phyloP scores from a whole-genome alignment of 2,888 invertebrate species.

The Hirtodrosophila confusa region DNA sequence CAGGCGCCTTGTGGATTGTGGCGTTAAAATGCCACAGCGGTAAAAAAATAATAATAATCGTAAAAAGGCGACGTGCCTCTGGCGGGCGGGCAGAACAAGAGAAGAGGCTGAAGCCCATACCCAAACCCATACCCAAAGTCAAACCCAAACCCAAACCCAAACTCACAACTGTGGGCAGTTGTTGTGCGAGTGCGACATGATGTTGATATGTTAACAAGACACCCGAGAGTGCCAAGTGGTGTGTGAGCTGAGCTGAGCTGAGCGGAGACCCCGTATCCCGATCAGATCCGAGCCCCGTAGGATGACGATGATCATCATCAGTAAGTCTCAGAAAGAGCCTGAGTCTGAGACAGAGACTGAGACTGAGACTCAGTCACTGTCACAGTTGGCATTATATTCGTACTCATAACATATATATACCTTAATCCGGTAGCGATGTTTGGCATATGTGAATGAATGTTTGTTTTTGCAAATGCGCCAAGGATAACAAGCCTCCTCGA shows the following conservation, averaged over 20 bases:
- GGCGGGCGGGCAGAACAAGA: conserved; percentile 1
- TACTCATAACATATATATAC: conserved; percentile 11
- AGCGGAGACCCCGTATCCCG: background rate
- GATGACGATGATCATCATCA: conserved; percentile 20
- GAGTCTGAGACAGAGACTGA: too few species aligned
- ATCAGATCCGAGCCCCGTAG: background rate
- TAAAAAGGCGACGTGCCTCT: conserved; percentile 61
- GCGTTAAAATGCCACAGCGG: conserved; percentile 72
- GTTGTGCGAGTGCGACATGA: conserved; percentile 77
- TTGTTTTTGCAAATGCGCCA: conserved; percentile 69
- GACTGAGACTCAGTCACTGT: conserved; percentile 49
- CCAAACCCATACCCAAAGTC: conserved; percentile 44
- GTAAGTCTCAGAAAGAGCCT: conserved; percentile 32
- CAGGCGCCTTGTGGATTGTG: conserved; percentile 70
- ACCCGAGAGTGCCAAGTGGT: conserved; percentile 80
- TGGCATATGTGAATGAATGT: conserved; percentile 75
- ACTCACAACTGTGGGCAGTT: conserved; percentile 47
- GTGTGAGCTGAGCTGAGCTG: conserved; percentile 43
- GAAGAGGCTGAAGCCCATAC: conserved; percentile 17
- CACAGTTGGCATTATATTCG: conserved; percentile 71
- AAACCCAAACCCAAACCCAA: conserved; percentile 24
- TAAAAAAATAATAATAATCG: conserved; percentile 74
- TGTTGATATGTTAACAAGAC: conserved; percentile 81
- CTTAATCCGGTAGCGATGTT: conserved; percentile 78
- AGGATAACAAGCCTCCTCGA: conserved; percentile 65